A percentile compares a stretch with the other conserved stretches of the same genome.
Conservation (phyloP, 2,888 invertebrate genomes). For the Strigamia maritima region DNA sequence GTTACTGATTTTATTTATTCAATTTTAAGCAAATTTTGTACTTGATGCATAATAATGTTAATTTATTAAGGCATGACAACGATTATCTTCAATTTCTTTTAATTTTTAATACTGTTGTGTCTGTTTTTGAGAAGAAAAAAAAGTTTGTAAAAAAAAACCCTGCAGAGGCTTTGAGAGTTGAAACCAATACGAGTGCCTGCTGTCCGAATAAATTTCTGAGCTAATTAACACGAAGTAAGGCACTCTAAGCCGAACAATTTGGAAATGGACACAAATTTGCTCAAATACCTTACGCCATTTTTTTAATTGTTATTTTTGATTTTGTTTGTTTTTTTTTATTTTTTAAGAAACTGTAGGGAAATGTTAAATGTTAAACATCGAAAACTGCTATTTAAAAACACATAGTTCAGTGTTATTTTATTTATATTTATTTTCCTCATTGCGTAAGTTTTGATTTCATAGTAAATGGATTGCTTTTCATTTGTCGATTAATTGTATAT, state of each 20-base stretch:
- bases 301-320: neutral
- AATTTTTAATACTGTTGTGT: neutral
- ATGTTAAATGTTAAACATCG: neutral
- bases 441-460: neutral
- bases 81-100: neutral
- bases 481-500: neutral
- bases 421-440: neutral
- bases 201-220: neutral
- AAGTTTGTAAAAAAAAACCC: neutral
- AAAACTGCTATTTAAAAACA: neutral
- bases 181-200: neutral
- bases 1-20: constrained; percentile 1
- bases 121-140: neutral
- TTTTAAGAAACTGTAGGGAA: too few relatives aligned
- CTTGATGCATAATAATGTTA: neutral
- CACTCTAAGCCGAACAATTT: neutral
- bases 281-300: neutral
- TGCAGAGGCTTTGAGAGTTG: neutral
- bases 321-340: neutral
- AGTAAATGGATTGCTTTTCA: neutral
- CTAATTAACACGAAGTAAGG: neutral
- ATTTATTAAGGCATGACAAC: neutral
- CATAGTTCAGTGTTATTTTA: neutral
- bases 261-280: neutral
- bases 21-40: neutral